Base-by-base conservation (phyloP, 2,888 invertebrate species). In the Campaea margaritaria region DNA sequence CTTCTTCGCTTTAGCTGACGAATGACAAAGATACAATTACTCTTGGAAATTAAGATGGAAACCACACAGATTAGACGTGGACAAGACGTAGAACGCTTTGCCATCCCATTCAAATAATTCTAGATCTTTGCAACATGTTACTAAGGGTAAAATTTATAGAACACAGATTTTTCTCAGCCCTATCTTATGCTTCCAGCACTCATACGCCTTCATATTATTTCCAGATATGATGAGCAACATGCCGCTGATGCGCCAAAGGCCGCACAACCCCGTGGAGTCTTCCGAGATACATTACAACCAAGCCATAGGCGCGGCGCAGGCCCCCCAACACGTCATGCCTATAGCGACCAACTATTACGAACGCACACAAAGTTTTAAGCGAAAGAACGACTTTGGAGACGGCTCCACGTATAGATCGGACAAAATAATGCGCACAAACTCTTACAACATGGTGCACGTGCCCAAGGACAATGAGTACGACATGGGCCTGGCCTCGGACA, bases 371-470 rank as follows among this genome's bases (percentile, higher is more conserved):
- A 68, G 76, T 0, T 90, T 86, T 67, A 92, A 92, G 65, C 76
- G 91, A 56, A 92, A 91, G 64, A 87, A 86, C 64, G 89, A 91
- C 36, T 92, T 89, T 55, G 85, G 85, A 1, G 90, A 91, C 62
- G 81, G 84, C 0, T 81, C 89, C 0, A 71, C 82, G 1, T 91
- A 88, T 54, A 85, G 89, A 65, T 82, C 83, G 0, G 90, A 91
- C 50, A 92, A 91, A 77, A 86, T 91, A 41, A 89, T 91, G 89
- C 78, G 92, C 51, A 81, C 86, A 0, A 81, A 80, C 48, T 75
- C 58, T 38, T 91, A 89, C 62, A 78, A 75, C 38, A 86, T 86
- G 86, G 80, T 86, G 2, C 91, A 88, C 51, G 81, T 53, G 14
- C 63, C 59, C 9, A 67, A 65, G 42, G 69, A 65, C 0, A 62